Evolutionary conservation across 2,888 invertebrate species (phyloP).

Genomic region (Lasius platythorax): DNA sequence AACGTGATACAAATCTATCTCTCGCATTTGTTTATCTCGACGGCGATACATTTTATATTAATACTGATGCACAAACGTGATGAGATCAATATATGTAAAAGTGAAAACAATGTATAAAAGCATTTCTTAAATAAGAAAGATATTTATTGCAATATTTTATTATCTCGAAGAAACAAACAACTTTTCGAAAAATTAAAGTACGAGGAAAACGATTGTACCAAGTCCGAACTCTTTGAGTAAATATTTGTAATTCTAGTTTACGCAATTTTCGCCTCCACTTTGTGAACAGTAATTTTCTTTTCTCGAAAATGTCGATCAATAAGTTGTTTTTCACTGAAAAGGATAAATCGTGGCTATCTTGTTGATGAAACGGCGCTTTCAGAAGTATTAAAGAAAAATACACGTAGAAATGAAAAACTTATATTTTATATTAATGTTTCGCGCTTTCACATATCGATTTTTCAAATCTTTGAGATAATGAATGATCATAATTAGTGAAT

Average conservation of each 20-base stretch:
- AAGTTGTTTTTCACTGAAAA: conserved; percentile 14
- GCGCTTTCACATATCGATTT: neutral
- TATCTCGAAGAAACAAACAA: neutral
- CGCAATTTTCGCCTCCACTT: conserved; percentile 19
- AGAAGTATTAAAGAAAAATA: conserved; percentile 11
- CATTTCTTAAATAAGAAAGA: neutral
- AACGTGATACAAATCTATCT: neutral
- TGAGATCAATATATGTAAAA: conserved; percentile 15
- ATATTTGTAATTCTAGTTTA: conserved; percentile 31
- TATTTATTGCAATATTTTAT: neutral
- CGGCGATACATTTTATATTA: neutral
- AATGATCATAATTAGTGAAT: neutral
- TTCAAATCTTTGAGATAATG: neutral
- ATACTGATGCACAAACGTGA: neutral
- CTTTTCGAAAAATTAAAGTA: neutral
- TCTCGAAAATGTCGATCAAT: conserved; percentile 22
- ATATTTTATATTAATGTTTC: neutral
- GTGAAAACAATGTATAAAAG: neutral
- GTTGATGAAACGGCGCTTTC: conserved; percentile 22
- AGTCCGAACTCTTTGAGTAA: conserved; percentile 22
- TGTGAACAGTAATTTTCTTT: conserved; percentile 12
- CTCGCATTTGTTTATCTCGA: neutral
- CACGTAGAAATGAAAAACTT: neutral
- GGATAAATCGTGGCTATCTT: conserved; percentile 18
- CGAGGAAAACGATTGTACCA: neutral